Evolutionary conservation across 2,113 vertebrate species (phyloP).

Genomic region (Acinonyx jubatus): DNA sequence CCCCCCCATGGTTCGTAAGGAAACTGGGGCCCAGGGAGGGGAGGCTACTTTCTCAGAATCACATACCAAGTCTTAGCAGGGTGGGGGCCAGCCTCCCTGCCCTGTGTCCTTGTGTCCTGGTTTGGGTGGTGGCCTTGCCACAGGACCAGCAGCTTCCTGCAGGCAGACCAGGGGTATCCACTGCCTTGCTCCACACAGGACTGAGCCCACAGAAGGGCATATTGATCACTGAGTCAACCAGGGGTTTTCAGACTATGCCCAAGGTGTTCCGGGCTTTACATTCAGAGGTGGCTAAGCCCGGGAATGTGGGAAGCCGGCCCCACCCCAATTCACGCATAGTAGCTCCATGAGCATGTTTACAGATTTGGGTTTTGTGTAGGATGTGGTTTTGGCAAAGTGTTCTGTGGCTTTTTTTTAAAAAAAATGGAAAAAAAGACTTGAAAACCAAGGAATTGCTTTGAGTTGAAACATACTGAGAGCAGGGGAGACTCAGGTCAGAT

Average conservation of each 20-base stretch:
- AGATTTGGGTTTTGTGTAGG: not conserved
- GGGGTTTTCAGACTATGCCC: not conserved
- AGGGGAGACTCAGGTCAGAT: not conserved
- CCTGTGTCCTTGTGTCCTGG: not conserved
- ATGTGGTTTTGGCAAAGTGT: not conserved
- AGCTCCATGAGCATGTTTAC: not conserved
- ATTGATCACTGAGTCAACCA: not conserved
- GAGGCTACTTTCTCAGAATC: not conserved
- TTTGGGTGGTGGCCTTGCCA: not conserved
- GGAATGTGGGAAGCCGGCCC: not conserved
- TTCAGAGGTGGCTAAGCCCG: too few relatives aligned
- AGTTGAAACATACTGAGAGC: constrained; percentile 1
- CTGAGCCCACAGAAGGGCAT: not conserved
- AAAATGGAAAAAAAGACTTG: not conserved
- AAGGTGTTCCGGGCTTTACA: not conserved
- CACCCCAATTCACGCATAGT: not conserved
- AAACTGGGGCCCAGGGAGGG: not conserved
- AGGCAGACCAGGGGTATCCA: not conserved
- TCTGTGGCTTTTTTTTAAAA: not conserved
- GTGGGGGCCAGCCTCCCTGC: not conserved
- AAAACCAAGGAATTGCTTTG: constrained; percentile 16
- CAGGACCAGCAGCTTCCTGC: not conserved
- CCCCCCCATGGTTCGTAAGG: not conserved
- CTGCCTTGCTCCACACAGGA: not conserved
- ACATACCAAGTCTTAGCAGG: not conserved